phyloP scores from a whole-genome alignment of 2,888 invertebrate species.

The Latrodectus elegans region DNA sequence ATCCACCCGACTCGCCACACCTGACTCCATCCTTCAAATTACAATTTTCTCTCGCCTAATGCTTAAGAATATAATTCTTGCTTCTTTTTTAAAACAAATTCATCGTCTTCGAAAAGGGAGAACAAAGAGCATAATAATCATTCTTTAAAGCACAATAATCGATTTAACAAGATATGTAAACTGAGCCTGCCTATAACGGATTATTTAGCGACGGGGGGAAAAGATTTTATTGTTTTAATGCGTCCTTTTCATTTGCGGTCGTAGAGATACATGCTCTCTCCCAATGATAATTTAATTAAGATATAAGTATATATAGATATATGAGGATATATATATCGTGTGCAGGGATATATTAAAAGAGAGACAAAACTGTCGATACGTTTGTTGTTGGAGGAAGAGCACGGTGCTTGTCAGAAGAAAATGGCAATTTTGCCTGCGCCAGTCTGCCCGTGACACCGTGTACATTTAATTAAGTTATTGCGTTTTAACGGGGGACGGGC shows the following conservation, averaged over 20 bases:
- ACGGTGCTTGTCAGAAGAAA: slow-evolving; percentile 56
- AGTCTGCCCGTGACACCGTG: slow-evolving; percentile 58
- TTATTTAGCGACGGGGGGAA: slow-evolving; percentile 45
- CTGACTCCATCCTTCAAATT: slow-evolving; percentile 46
- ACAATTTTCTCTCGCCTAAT: slow-evolving; percentile 31
- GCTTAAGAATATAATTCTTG: slow-evolving; percentile 24
- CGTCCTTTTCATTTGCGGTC: slow-evolving; percentile 69
- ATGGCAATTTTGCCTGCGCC: slow-evolving; percentile 60
- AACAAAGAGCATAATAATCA: slow-evolving; percentile 69
- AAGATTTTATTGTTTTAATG: slow-evolving; percentile 68
- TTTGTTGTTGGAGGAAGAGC: slow-evolving; percentile 56
- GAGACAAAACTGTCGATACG: slow-evolving; percentile 57
- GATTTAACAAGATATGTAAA: slow-evolving; percentile 69
- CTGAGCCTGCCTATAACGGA: slow-evolving; percentile 55
- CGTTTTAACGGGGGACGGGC: slow-evolving; percentile 50
- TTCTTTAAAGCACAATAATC: slow-evolving; percentile 68
- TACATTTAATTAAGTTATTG: slow-evolving; percentile 69
- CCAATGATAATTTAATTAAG: slow-evolving; percentile 68
- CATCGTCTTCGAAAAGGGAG: slow-evolving; percentile 28
- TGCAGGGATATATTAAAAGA: slow-evolving; percentile 63
- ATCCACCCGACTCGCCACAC: neutral
- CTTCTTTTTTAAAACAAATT: slow-evolving; percentile 59
- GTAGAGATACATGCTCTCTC: slow-evolving; percentile 59
- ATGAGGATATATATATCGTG: slow-evolving; percentile 34
- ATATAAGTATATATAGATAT: slow-evolving; percentile 62